These are phyloP conservation scores for Microtus richardsoni DNA, from an alignment of 2,113 vertebrate genomes.

Conservation along the genomic window DNA sequence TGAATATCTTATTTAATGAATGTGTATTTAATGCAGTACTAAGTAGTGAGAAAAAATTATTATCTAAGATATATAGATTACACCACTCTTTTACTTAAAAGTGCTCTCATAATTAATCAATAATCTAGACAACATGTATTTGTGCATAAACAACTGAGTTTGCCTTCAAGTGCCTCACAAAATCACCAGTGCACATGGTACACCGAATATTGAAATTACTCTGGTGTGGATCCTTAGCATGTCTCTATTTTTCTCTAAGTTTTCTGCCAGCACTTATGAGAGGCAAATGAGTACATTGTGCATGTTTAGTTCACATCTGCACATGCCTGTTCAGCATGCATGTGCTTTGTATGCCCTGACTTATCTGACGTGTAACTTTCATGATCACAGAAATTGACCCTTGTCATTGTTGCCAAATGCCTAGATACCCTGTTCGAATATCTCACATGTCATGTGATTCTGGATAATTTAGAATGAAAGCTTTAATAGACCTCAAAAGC, in stretches of 20 bases:
- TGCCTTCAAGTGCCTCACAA: neutral
- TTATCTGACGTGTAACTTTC: conserved; percentile 78
- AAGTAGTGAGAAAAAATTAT: neutral
- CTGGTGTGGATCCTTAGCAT: neutral
- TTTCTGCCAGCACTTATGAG: neutral
- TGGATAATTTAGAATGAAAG: neutral
- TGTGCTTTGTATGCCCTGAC: conserved; percentile 71
- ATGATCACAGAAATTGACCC: conserved; percentile 81
- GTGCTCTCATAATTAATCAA: neutral
- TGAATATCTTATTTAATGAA: neutral
- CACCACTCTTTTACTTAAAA: neutral
- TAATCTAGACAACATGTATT: neutral
- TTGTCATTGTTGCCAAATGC: conserved; percentile 81
- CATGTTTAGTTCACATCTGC: conserved; percentile 21
- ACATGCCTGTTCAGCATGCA: conserved; percentile 69
- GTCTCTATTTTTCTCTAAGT: neutral
- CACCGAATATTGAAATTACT: neutral
- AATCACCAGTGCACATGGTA: neutral
- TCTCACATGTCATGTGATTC: conserved; percentile 65
- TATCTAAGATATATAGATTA: neutral
- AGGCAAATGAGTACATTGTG: neutral
- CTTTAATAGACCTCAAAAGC: conserved; percentile 81
- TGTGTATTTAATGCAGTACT: neutral
- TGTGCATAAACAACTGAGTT: neutral
- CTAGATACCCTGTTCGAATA: conserved; percentile 83